Evolutionary conservation across 1,140 invertebrate species (phyloP).

Genomic region (Nixonia krombeini): DNA sequence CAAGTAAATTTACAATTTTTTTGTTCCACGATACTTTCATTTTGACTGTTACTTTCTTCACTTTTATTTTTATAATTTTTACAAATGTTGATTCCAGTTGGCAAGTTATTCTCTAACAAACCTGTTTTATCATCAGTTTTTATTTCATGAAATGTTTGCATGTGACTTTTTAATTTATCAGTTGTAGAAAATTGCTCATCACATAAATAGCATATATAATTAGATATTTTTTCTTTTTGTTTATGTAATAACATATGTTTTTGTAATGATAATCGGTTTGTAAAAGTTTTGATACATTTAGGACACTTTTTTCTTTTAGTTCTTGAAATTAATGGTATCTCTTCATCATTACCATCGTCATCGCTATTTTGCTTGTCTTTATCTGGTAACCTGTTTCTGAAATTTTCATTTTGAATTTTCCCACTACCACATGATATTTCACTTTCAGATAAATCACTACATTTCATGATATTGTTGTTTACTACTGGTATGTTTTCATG

Average conservation of each 20-base stretch:
- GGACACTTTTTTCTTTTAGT: constrained; percentile 53
- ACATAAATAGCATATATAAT: constrained; percentile 58
- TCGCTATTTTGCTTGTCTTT: background rate
- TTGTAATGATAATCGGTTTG: constrained; percentile 45
- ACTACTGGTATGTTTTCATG: too few relatives aligned
- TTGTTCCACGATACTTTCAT: too few relatives aligned
- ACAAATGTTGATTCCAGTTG: constrained; percentile 21
- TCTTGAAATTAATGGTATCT: constrained; percentile 54
- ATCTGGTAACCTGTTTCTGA: too few relatives aligned
- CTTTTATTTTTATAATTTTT: constrained; percentile 17
- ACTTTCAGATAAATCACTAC: too few relatives aligned
- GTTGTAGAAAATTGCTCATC: constrained; percentile 54
- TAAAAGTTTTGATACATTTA: constrained; percentile 56
- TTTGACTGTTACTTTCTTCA: constrained; percentile 1
- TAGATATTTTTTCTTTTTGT: constrained; percentile 47
- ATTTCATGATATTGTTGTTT: too few relatives aligned
- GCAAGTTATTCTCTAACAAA: constrained; percentile 46
- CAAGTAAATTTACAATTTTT: constrained; percentile 53
- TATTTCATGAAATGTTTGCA: constrained; percentile 33
- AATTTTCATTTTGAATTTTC: too few relatives aligned
- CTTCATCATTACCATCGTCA: constrained; percentile 56
- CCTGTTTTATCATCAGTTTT: constrained; percentile 17
- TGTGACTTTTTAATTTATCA: constrained; percentile 52
- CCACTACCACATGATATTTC: too few relatives aligned
- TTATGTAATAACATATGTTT: constrained; percentile 53